phyloP scores from a whole-genome alignment of 2,797 vertebrate genomes.

The Acipenser oxyrinchus region DNA sequence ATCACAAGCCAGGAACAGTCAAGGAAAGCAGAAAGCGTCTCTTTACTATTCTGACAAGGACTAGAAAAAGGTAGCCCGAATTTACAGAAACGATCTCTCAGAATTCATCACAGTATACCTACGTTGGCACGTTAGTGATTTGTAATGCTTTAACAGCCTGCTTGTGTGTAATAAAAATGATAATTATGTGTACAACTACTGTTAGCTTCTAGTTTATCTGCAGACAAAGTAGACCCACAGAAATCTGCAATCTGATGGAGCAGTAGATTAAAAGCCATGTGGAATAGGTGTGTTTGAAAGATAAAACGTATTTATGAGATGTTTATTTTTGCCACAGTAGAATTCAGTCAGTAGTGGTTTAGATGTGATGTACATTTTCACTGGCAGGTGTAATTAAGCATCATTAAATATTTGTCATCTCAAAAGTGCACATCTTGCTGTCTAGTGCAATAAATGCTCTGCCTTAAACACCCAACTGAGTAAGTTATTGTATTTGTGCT shows the following conservation, averaged over 20 bases:
- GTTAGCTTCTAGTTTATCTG: no score
- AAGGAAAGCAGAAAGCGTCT: background rate
- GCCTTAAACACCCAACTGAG: background rate
- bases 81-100: background rate
- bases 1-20: background rate
- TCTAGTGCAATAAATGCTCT: slow-evolving; percentile 19
- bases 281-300: no score
- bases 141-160: background rate
- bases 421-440: slow-evolving; percentile 20
- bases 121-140: background rate
- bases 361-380: slow-evolving; percentile 21
- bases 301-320: slow-evolving; percentile 9
- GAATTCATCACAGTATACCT: background rate
- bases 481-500: slow-evolving; percentile 24
- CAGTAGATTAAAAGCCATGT: no score
- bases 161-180: background rate
- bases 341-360: slow-evolving; percentile 19
- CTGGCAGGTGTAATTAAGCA: slow-evolving; percentile 22
- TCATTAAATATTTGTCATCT: slow-evolving; percentile 27
- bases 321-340: slow-evolving; percentile 22
- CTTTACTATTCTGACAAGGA: background rate
- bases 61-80: background rate
- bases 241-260: no score
- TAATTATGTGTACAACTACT: no score
- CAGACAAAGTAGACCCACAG: no score